A percentile compares a stretch with the other conserved stretches of the same genome.
These are phyloP conservation scores for Odocoileus hemionus DNA, from an alignment of 2,113 vertebrate species.

Conservation along the genomic window DNA sequence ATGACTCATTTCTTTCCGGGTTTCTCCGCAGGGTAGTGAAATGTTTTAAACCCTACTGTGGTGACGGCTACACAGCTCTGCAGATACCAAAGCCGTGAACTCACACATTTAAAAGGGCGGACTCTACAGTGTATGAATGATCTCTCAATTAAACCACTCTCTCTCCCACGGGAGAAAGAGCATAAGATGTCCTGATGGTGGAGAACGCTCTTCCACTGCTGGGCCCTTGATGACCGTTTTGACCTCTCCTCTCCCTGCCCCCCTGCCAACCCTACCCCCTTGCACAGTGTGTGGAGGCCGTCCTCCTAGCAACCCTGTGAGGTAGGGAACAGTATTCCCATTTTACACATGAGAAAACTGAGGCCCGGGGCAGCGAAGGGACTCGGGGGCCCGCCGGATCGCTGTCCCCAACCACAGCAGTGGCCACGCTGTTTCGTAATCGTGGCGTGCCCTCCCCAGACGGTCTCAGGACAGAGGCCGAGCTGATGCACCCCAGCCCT, in stretches of 20 bases:
- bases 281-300: background rate
- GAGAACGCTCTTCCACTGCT: background rate
- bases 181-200: background rate
- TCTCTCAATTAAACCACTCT: background rate
- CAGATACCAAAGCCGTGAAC: background rate
- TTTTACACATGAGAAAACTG: background rate
- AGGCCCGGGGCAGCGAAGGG: background rate
- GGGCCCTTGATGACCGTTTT: background rate
- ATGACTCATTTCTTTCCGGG: background rate
- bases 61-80: too few species aligned
- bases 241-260: background rate
- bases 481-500: background rate
- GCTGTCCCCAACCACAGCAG: background rate
- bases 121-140: accelerated
- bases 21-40: background rate
- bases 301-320: background rate
- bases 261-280: background rate
- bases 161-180: background rate
- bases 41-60: background rate
- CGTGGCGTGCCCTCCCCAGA: background rate
- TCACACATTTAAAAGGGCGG: too few species aligned
- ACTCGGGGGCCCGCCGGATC: background rate
- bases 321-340: background rate
- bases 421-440: background rate
- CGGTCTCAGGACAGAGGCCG: background rate